Percentiles rank a stretch among this genome's conserved stretches.
Evolutionary conservation across 2,797 vertebrate genomes (phyloP).

Genomic region (Onychomys arenicola): DNA sequence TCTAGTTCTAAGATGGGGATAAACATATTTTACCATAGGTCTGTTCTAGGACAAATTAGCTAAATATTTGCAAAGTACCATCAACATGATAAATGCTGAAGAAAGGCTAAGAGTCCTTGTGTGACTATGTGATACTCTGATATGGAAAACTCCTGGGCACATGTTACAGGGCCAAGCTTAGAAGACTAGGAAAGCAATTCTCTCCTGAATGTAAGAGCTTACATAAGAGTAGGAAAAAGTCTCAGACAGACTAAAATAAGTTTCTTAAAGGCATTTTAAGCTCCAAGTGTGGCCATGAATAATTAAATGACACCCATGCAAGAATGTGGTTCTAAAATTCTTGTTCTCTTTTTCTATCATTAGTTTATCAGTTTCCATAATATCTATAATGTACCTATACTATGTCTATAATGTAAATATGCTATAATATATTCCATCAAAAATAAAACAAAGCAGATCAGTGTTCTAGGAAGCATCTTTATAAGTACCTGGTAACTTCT

Average conservation of each 20-base stretch:
- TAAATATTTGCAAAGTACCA: slow-evolving; percentile 14
- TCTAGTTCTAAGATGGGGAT: not conserved
- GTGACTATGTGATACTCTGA: not conserved
- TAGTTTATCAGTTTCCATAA: not conserved
- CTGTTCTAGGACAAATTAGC: not conserved
- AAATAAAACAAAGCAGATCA: not conserved
- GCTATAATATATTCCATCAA: not conserved
- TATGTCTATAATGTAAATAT: not conserved
- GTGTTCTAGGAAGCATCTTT: not conserved
- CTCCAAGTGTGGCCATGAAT: not conserved
- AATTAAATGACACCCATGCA: not conserved
- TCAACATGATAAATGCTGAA: not conserved
- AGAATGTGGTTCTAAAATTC: not conserved
- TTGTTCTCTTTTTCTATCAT: not conserved
- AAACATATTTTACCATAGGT: not conserved
- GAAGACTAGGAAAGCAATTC: not conserved
- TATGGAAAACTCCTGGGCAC: not conserved
- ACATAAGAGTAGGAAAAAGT: not conserved
- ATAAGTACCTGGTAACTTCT: not conserved
- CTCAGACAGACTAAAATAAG: not conserved
- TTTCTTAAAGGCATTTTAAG: not conserved
- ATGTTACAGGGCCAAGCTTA: not conserved
- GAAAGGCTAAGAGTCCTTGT: not conserved
- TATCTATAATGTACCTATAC: too few species aligned
- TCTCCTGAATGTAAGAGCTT: not conserved